Evolutionary conservation across 2,888 invertebrate species (phyloP), one percentile per base, ranked within the genome.

Genomic region (Congeria kusceri): DNA sequence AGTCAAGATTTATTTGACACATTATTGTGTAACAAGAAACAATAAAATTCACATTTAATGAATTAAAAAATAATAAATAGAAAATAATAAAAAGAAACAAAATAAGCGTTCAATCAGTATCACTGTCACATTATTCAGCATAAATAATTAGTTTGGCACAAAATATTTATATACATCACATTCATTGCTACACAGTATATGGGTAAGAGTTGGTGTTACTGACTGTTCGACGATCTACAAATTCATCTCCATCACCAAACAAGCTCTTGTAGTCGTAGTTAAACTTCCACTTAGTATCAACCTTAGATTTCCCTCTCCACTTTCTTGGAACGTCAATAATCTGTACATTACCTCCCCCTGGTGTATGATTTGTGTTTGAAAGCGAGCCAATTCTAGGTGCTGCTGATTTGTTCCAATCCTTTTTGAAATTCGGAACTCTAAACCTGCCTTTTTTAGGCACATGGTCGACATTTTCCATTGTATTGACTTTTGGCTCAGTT

Each of bases 241-340:
- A 78, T 61, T 80, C 77, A 49, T 85, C 84, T 2, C 71, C 67
- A 15, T 72, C 79, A 18, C 81, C 86, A 70, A 83, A 80, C 20
- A 86, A 66, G 32, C 83, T 84, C 64, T 77, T 68, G 57, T 86
- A 84, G 20, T 80, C 79, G 71, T 74, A 77, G 53, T 85, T 84
- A 69, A 76, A 97, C 97, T 86, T 97, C 96, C 49, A 98, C 97
- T 84, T 98, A 97, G 89, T 97, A 67, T 97, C 97, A 92, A 98
- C 97, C 94, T 96, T 96, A 3, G 98, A 96, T 70, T 96, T 96
- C 0, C 96, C 96, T 87, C 96, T 96, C 94, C 94, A 94, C 1
- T 89, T 87, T 28, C 92, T 75, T 53, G 84, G 88, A 27, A 87
- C 77, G 63, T 86, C 77, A 32, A 81, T 80, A 57, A 90, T 86